Base-by-base conservation (phyloP, 1,140 invertebrate species). In the Harpegnathos saltator region DNA sequence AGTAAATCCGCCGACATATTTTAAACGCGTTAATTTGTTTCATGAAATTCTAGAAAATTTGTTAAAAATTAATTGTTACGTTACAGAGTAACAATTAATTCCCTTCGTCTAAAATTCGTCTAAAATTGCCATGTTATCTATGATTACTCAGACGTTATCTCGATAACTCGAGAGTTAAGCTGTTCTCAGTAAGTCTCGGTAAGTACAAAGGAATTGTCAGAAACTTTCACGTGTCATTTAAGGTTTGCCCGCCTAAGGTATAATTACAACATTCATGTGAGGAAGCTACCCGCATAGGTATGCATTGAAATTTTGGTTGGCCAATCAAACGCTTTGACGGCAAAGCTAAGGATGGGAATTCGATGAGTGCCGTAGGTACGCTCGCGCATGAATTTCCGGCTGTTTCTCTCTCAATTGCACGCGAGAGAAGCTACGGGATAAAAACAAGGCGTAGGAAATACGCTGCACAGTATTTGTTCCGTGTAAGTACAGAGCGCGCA, bases 401-500 rank as follows among this genome's bases (percentile, higher is more conserved):
- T 58, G 78, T 83, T 85, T 85, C 58, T 12, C 14, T 33, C 15
- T 77, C 44, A 77, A 65, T 66, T 62, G 80, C 78, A 24, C 12
- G 44, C 5, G 83, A 29, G 24, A 17, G 17, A 50, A 48, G 33
- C 48, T 48, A 14, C 7, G 1, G 38, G 1, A 75, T 48, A 75
- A 63, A 81, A 59, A 72, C 19, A 26, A 15, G 17, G 52, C 5
- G 24, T 24, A 59, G 50, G 73, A 78, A 71, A 87, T 66, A 72
- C 72, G 33, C 52, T 15, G 26, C 12, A 14, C 5, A 52, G 44
- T 86, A 82, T 87, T 87, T 83, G 84, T 86, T 83, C 61, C 38
- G 58, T 48, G 65, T 87, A 83, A 87, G 86, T 87, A 63, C 72
- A 38, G 65, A 82, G 65, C 66, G 72, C 69, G 44, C 66, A n/a